Percentiles rank a stretch among this genome's conserved stretches.
phyloP scores from a whole-genome alignment of 35 echinoderm and acorn worm genomes.

The Hemicentrotus pulcherrimus region DNA sequence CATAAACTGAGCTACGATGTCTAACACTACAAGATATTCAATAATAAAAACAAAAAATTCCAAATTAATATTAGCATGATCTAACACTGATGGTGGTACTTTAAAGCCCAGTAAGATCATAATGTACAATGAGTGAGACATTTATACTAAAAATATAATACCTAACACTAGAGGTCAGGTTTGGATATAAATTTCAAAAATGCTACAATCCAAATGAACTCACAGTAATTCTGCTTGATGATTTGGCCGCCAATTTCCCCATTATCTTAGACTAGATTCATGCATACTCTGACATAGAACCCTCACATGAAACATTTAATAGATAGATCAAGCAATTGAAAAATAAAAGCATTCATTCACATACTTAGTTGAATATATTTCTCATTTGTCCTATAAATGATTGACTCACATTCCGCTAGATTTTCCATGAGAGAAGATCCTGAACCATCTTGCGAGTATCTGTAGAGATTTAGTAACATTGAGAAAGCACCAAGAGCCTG shows the following conservation, averaged over 20 bases:
- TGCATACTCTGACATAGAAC: no score
- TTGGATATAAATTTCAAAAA: background rate
- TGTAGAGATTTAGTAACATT: slow-evolving; percentile 80
- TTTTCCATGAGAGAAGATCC: slow-evolving; percentile 70
- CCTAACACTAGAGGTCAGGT: no score
- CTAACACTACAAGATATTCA: slow-evolving; percentile 63
- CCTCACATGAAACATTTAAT: no score
- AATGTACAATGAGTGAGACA: no score
- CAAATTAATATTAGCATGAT: no score
- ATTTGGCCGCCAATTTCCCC: background rate
- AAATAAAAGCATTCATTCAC: no score
- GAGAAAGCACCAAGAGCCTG: slow-evolving; percentile 68
- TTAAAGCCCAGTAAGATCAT: no score
- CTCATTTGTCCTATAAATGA: background rate
- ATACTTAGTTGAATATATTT: no score
- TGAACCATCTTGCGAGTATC: slow-evolving; percentile 68
- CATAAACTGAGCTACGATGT: slow-evolving; percentile 80
- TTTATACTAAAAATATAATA: no score
- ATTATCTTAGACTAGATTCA: no score
- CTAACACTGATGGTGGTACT: no score
- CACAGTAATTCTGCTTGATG: background rate
- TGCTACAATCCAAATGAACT: background rate
- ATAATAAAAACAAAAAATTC: slow-evolving; percentile 24
- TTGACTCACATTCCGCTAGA: slow-evolving; percentile 77
- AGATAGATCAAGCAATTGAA: no score